Conservation (phyloP, 2,113 vertebrate genomes). For the Tauraco erythrolophus region DNA sequence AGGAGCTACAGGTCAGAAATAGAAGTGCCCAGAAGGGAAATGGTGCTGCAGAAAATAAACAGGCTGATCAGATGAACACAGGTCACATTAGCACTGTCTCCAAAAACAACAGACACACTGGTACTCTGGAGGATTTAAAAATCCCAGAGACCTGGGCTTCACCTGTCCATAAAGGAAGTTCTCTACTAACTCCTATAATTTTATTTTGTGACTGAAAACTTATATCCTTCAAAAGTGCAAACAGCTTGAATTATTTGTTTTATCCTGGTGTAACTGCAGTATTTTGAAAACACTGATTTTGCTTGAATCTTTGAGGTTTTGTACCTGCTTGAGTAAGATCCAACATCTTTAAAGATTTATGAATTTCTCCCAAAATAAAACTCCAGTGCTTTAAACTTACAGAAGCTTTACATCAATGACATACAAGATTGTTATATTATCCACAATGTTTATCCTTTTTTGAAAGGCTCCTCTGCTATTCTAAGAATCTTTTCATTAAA, state of each 20-base stretch:
- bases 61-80: not conserved
- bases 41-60: not conserved
- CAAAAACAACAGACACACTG: not conserved
- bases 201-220: not conserved
- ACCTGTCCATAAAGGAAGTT: not conserved
- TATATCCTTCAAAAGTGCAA: not conserved
- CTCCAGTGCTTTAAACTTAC: not conserved
- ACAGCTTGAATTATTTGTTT: not conserved
- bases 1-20: not conserved
- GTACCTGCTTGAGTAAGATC: not conserved
- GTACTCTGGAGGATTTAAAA: not conserved
- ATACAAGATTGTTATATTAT: not conserved
- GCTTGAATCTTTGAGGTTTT: not conserved
- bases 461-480: constrained; percentile 39
- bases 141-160: not conserved
- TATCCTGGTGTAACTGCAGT: not conserved
- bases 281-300: not conserved
- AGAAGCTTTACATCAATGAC: not conserved
- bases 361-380: not conserved
- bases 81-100: not conserved
- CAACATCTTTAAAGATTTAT: not conserved
- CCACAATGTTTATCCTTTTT: not conserved
- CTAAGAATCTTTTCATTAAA: constrained; percentile 46
- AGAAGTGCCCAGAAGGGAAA: not conserved
- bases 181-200: not conserved